phyloP scores from a whole-genome alignment of 2,113 vertebrate species.

The Syrrhaptes paradoxus region DNA sequence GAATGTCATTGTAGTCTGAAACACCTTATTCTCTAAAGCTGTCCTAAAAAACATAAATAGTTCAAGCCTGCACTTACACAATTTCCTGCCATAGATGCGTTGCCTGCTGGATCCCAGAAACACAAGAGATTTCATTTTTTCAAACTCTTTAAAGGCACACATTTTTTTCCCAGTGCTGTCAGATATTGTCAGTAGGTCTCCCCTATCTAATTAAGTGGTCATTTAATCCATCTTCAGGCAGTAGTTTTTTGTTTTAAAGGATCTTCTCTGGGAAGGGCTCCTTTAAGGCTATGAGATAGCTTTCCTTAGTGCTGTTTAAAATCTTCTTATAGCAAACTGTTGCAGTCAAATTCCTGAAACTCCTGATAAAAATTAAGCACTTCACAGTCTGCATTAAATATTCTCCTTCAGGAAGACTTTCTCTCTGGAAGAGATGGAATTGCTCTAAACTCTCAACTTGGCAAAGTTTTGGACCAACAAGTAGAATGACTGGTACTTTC shows the following conservation, averaged over 20 bases:
- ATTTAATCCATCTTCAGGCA: constrained; percentile 24
- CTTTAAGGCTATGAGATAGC: not conserved
- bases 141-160: not conserved
- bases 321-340: not conserved
- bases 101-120: not conserved
- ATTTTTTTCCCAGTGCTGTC: not conserved
- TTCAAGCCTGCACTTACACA: not conserved
- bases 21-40: not conserved
- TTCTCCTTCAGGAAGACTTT: not conserved
- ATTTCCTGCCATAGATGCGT: not conserved
- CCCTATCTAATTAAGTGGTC: constrained; percentile 13
- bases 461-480: not conserved
- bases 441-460: not conserved
- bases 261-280: not conserved
- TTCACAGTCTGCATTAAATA: not conserved
- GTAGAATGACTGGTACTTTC: not conserved
- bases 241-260: not conserved
- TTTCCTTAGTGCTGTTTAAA: not conserved
- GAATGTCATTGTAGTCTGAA: not conserved
- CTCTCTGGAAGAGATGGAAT: not conserved
- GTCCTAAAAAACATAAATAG: not conserved
- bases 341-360: not conserved
- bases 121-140: not conserved
- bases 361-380: not conserved
- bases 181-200: not conserved